These are phyloP conservation scores for Eumaeus atala DNA, from an alignment of 1,140 invertebrate genomes.

Conservation along the genomic window DNA sequence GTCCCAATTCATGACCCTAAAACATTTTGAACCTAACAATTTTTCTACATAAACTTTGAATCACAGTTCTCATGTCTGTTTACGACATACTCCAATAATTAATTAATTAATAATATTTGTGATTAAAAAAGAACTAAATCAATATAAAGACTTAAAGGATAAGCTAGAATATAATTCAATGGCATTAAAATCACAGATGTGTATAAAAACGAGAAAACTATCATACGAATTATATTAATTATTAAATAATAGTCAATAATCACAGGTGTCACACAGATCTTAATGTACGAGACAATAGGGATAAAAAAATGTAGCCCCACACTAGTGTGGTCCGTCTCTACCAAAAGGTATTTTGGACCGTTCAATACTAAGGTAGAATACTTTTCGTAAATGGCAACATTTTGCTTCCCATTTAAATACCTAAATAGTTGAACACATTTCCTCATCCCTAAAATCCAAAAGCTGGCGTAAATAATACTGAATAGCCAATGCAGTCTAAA, in stretches of 20 bases:
- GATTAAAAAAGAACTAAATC: slow-evolving; percentile 46
- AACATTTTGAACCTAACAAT: slow-evolving; percentile 4
- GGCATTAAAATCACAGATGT: slow-evolving; percentile 67
- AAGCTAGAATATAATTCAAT: slow-evolving; percentile 46
- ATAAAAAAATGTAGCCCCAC: slow-evolving; percentile 31
- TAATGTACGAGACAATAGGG: slow-evolving; percentile 52
- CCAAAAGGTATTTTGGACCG: not conserved
- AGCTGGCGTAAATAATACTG: slow-evolving; percentile 48
- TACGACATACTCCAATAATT: slow-evolving; percentile 23
- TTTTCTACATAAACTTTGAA: slow-evolving; percentile 24
- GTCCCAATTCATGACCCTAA: not conserved
- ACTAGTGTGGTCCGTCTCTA: slow-evolving; percentile 22
- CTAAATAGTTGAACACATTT: slow-evolving; percentile 35
- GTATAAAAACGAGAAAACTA: slow-evolving; percentile 58
- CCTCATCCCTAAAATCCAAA: slow-evolving; percentile 28
- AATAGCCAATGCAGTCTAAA: slow-evolving; percentile 39
- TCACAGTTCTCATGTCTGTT: slow-evolving; percentile 18
- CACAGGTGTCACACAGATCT: slow-evolving; percentile 55
- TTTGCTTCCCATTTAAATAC: slow-evolving; percentile 20
- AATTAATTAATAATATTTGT: slow-evolving; percentile 28
- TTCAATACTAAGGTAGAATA: not conserved
- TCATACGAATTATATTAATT: slow-evolving; percentile 56
- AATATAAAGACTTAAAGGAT: slow-evolving; percentile 46
- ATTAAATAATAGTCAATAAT: slow-evolving; percentile 63
- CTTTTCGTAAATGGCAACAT: slow-evolving; percentile 27